These are phyloP conservation scores for Taxidea taxus DNA, from an alignment of 2,113 vertebrate genomes.

Conservation along the genomic window DNA sequence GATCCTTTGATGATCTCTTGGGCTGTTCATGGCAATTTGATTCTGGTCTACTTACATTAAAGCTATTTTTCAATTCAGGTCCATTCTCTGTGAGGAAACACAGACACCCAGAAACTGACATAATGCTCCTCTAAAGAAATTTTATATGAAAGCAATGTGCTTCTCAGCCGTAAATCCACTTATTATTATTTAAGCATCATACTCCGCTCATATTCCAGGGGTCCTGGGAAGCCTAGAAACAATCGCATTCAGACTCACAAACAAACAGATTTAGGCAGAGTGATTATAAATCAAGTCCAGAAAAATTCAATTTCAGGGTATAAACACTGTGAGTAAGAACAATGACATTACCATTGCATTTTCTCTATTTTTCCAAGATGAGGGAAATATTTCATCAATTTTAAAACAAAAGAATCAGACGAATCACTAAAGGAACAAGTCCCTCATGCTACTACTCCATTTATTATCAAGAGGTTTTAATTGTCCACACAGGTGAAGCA, in stretches of 20 bases:
- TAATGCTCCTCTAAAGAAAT: neutral
- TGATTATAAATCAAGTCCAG: neutral
- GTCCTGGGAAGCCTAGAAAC: neutral
- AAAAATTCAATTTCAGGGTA: constrained; percentile 1
- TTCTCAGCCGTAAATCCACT: neutral
- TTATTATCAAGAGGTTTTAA: neutral
- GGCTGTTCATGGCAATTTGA: neutral
- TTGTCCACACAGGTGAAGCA: neutral
- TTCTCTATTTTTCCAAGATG: constrained; percentile 19
- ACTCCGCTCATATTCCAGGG: neutral
- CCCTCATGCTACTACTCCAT: neutral
- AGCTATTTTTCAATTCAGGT: neutral
- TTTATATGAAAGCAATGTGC: neutral
- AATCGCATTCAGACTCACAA: neutral
- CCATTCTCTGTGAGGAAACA: neutral
- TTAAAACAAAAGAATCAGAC: neutral
- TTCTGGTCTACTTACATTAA: neutral
- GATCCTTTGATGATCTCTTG: neutral
- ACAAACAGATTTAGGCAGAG: neutral
- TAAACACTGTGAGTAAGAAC: neutral
- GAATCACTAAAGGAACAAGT: neutral
- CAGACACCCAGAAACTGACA: neutral
- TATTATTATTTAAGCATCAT: neutral
- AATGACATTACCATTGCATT: constrained; percentile 11
- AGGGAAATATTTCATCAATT: constrained; percentile 12